These are phyloP conservation scores for Rhinichthys osculus DNA, from an alignment of 2,797 vertebrate genomes.

Conservation along the genomic window DNA sequence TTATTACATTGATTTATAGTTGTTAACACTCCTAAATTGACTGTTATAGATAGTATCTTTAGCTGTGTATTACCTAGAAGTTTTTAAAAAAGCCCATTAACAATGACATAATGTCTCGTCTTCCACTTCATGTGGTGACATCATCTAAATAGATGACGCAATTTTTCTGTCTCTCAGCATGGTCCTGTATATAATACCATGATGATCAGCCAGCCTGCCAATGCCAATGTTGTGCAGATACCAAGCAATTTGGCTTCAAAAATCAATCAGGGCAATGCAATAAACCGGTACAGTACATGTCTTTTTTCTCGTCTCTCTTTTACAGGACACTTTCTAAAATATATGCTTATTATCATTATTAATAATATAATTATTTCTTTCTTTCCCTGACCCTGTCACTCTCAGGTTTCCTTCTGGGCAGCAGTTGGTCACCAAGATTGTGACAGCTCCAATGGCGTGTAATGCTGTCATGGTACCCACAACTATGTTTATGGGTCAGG, in stretches of 20 bases:
- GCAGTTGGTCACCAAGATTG: constrained; percentile 95
- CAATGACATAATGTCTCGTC: constrained; percentile 41
- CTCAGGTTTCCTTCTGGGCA: constrained; percentile 95
- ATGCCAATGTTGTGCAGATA: constrained; percentile 90
- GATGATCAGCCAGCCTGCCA: constrained; percentile 93
- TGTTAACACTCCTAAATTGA: not conserved
- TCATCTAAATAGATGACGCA: constrained; percentile 31
- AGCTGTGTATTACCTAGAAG: not conserved
- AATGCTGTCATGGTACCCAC: constrained; percentile 98
- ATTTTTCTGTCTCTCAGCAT: constrained; percentile 64
- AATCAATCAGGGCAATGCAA: constrained; percentile 83
- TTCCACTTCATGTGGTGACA: constrained; percentile 11
- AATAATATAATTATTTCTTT: not conserved
- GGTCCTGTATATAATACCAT: constrained; percentile 92
- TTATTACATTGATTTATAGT: not conserved
- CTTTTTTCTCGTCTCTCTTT: not conserved
- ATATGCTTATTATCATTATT: not conserved
- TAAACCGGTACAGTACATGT: constrained; percentile 79
- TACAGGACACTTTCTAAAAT: not conserved
- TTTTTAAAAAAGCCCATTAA: constrained; percentile 36
- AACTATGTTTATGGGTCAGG: constrained; percentile 98
- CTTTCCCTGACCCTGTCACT: constrained; percentile 83
- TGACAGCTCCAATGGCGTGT: constrained; percentile 92
- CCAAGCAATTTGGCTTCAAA: constrained; percentile 87
- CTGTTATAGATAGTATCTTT: not conserved